Conservation (phyloP, 2,888 invertebrate species). For the Hypselothyrea guttata region DNA sequence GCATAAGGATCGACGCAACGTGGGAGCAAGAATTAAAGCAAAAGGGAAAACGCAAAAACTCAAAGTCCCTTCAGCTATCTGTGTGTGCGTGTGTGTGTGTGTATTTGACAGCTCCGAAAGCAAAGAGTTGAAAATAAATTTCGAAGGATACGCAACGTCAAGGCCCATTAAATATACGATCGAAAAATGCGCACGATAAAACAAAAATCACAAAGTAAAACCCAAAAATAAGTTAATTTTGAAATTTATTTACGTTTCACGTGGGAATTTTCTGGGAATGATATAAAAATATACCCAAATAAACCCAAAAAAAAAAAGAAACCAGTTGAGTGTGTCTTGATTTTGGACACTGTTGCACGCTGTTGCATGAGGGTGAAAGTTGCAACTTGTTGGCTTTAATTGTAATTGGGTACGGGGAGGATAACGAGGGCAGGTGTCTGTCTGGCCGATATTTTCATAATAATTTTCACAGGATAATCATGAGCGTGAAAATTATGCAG, state of each 20-base stretch:
- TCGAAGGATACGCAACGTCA: conserved; percentile 45
- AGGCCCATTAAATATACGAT: conserved; percentile 47
- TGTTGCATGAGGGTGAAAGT: conserved; percentile 37
- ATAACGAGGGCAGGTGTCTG: conserved; percentile 51
- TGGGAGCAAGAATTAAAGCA: conserved; percentile 53
- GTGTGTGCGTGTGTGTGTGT: conserved; percentile 10
- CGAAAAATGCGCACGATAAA: neutral
- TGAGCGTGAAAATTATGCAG: conserved; percentile 69
- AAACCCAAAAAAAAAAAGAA: conserved; percentile 49
- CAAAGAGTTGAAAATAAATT: neutral
- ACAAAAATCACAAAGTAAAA: neutral
- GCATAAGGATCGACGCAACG: conserved; percentile 48
- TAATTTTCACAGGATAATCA: conserved; percentile 53
- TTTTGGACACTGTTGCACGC: conserved; percentile 28
- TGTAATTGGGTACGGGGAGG: conserved; percentile 48
- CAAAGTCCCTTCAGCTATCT: conserved; percentile 12
- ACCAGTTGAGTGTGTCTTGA: conserved; percentile 64
- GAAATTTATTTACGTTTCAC: conserved; percentile 21
- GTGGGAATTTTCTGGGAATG: conserved; percentile 8
- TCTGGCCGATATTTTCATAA: conserved; percentile 25
- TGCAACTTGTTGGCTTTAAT: conserved; percentile 49
- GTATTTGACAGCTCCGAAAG: conserved; percentile 26
- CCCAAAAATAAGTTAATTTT: conserved; percentile 48
- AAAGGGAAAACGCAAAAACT: conserved; percentile 10
- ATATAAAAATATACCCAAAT: no score